Evolutionary conservation across 2,888 invertebrate species (phyloP), one percentile per base, ranked within the genome.

Genomic region (Cryptocephalus moraei): DNA sequence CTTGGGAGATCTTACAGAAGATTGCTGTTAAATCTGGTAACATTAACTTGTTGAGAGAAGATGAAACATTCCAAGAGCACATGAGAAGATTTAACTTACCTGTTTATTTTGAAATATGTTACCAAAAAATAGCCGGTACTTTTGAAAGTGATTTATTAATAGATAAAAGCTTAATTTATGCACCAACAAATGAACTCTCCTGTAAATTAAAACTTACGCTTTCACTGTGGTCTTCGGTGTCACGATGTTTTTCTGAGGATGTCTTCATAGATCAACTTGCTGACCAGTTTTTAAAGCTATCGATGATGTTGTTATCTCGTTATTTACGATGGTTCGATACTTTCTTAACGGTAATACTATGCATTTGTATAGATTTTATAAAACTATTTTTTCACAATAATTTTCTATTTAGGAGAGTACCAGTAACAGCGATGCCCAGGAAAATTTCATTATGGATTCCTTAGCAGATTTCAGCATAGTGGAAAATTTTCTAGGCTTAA

Each of bases 71-170:
- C 63, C 81, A 81, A 61, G 82, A 92, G 64, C 79, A 90, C 49
- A 59, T 69, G 56, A 81, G 82, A 54, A 82, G 89, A 58, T 96
- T 94, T 89, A 95, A 94, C 71, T 75, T 95, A 44, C 89, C 92
- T 9, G 93, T 96, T n/a, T 96, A 96, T 71, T 95, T 91, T 69
- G 94, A 95, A 73, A 89, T 92, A 56, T 79, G 92, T 56, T 94
- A 92, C 73, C 94, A 94, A 75, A 91, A 93, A 73, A 89, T 95
- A 64, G 91, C 90, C 45, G 86, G 86, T 56, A 73, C 69, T 38
- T 70, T 80, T 53, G 80, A 80, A 65, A 67, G 64, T 41, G 66
- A 73, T 41, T 65, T 74, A 32, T 48, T 58, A 10, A 58, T 61
- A 42, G 49, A 58, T 6, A 41, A 52, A n/a, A 51, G 53, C 12